phyloP scores from a whole-genome alignment of 2,888 invertebrate genomes.

The Sturmia bella region DNA sequence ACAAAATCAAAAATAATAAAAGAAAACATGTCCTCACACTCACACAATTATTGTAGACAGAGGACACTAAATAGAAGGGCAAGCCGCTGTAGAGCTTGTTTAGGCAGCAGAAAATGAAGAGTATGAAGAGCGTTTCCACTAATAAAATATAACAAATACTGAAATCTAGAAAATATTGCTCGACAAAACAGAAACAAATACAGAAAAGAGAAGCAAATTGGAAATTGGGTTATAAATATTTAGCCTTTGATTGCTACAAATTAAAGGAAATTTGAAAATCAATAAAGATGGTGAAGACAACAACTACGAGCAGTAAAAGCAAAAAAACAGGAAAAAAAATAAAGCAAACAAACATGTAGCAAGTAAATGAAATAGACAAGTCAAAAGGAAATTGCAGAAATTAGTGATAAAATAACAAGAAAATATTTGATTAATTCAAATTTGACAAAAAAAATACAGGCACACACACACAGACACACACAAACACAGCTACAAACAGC shows the following conservation, averaged over 20 bases:
- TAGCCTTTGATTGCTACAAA: conserved; percentile 69
- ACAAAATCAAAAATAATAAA: conserved; percentile 64
- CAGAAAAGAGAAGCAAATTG: conserved; percentile 24
- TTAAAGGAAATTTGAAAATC: conserved; percentile 71
- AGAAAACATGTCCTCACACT: conserved; percentile 19
- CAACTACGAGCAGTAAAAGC: no score
- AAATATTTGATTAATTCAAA: conserved; percentile 62
- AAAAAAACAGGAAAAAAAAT: background rate
- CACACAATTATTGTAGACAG: background rate
- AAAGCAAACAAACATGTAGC: conserved; percentile 16
- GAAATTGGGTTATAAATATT: conserved; percentile 70
- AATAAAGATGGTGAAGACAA: conserved; percentile 54
- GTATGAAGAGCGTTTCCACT: conserved; percentile 19
- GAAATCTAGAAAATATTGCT: conserved; percentile 50
- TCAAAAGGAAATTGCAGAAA: conserved; percentile 66
- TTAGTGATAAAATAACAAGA: conserved; percentile 63
- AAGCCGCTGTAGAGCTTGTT: conserved; percentile 9
- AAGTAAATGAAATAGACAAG: conserved; percentile 54
- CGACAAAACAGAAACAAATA: background rate
- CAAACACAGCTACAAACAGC: background rate
- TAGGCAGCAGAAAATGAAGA: no score
- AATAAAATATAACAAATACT: conserved; percentile 16
- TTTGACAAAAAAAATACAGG: conserved; percentile 24
- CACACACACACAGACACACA: background rate
- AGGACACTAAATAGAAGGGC: background rate